Percentiles rank a stretch among this genome's conserved stretches.
These are phyloP conservation scores for Hydractinia echinata DNA, from an alignment of 30 jellyfish, hydroid and myxozoan genomes.

Conservation along the genomic window DNA sequence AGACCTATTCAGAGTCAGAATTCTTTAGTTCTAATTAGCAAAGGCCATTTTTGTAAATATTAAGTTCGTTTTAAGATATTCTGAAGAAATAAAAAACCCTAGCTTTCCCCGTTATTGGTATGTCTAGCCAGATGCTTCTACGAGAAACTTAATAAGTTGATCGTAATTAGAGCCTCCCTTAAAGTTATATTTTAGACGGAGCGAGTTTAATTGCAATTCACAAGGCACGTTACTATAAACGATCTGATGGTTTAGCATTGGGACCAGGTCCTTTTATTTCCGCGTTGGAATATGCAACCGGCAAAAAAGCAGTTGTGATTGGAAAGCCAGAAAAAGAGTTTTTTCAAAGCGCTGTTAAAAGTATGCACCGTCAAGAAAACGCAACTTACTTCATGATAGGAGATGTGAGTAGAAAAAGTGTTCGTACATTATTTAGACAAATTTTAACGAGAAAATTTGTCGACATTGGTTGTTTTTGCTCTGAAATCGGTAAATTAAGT, in stretches of 20 bases:
- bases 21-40: too few relatives aligned
- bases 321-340: slow-evolving; percentile 30
- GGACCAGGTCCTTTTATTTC: slow-evolving; percentile 46
- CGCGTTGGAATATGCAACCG: slow-evolving; percentile 38
- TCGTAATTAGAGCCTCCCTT: background rate
- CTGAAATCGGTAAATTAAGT: too few relatives aligned
- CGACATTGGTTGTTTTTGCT: too few relatives aligned
- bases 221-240: slow-evolving; percentile 37
- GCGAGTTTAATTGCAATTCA: slow-evolving; percentile 30
- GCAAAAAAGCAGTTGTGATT: slow-evolving; percentile 7
- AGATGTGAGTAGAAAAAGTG: slow-evolving; percentile 20
- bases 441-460: background rate
- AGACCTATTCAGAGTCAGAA: too few relatives aligned
- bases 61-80: too few relatives aligned
- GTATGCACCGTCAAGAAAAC: background rate
- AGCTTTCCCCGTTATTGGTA: too few relatives aligned
- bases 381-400: slow-evolving; percentile 28
- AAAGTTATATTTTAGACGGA: slow-evolving; percentile 1
- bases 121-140: background rate
- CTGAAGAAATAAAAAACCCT: too few relatives aligned
- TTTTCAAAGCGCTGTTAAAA: slow-evolving; percentile 21
- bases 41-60: too few relatives aligned
- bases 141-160: background rate
- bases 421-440: background rate
- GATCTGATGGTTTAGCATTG: slow-evolving; percentile 3